A percentile compares a stretch with the other conserved stretches of the same genome.
These are phyloP conservation scores for Diplazon laetatorius DNA, from an alignment of 2,888 invertebrate genomes.

Conservation along the genomic window DNA sequence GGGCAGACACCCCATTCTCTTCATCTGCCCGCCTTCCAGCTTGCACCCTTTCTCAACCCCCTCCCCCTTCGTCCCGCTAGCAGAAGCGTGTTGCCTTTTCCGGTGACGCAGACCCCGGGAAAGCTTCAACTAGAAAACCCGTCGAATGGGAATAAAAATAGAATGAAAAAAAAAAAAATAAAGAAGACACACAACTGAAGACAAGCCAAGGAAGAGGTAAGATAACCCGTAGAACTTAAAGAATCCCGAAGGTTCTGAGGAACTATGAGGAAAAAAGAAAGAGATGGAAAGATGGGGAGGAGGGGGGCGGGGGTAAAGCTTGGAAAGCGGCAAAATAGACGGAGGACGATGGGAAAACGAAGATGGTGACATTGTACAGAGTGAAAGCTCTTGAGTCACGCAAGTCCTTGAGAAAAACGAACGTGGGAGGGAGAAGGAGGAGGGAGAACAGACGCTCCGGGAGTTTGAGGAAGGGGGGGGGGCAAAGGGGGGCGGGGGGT, in stretches of 20 bases:
- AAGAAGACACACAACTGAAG: conserved; percentile 8
- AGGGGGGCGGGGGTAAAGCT: background rate
- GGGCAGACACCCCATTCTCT: background rate
- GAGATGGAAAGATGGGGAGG: background rate
- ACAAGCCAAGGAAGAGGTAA: conserved; percentile 13
- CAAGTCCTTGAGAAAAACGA: conserved; percentile 52
- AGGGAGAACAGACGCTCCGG: background rate
- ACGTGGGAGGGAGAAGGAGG: background rate
- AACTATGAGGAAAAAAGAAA: too few relatives aligned
- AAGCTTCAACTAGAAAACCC: background rate
- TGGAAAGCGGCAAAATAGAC: background rate
- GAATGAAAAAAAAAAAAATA: too few relatives aligned
- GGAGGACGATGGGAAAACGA: conserved; percentile 13
- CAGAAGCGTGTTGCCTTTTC: conserved; percentile 57
- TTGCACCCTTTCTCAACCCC: conserved; percentile 4
- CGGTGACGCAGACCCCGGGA: conserved; percentile 25
- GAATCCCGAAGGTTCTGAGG: background rate
- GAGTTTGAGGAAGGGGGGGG: conserved; percentile 3
- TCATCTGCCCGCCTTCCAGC: background rate
- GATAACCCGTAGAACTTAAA: too few relatives aligned
- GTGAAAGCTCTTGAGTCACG: conserved; percentile 62
- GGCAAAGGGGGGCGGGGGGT: conserved; percentile 62
- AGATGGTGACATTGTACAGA: conserved; percentile 27
- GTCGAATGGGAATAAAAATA: conserved; percentile 3
- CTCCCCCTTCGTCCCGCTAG: conserved; percentile 22